These are phyloP conservation scores for Drosophila pallidifrons DNA, from an alignment of 1,140 invertebrate genomes.

Conservation along the genomic window DNA sequence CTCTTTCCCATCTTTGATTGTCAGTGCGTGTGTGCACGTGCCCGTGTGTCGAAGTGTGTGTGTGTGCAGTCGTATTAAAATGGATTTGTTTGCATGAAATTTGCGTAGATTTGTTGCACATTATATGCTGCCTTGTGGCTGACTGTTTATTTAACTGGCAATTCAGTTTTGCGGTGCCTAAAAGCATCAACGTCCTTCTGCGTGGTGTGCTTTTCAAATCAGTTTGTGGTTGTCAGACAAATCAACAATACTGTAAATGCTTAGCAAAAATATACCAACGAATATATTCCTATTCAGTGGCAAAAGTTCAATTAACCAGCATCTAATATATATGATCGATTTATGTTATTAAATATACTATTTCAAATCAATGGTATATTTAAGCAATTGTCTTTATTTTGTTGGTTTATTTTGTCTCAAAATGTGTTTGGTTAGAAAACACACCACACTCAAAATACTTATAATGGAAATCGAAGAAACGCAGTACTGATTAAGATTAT, in stretches of 20 bases:
- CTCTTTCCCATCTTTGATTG: background rate
- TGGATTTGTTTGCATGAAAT: conserved; percentile 71
- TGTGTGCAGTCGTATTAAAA: conserved; percentile 54
- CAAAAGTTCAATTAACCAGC: too few species aligned
- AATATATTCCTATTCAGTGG: too few species aligned
- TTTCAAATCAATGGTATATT: too few species aligned
- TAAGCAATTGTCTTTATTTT: too few species aligned
- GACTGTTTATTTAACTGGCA: conserved; percentile 48
- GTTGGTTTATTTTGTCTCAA: too few species aligned
- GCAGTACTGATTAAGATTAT: too few species aligned
- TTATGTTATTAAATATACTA: too few species aligned
- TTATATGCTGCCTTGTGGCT: conserved; percentile 65
- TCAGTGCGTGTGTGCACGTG: conserved; percentile 18
- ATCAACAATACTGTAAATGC: conserved; percentile 36
- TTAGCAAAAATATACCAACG: background rate
- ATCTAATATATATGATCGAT: too few species aligned
- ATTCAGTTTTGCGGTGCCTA: conserved; percentile 39
- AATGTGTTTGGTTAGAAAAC: too few species aligned
- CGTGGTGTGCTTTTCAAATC: conserved; percentile 35
- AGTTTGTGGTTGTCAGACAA: conserved; percentile 32
- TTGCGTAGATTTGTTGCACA: conserved; percentile 75
- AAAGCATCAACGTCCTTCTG: conserved; percentile 28
- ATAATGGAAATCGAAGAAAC: too few species aligned
- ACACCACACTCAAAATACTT: too few species aligned
- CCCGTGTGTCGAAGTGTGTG: conserved; percentile 19